A percentile compares a stretch with the other conserved stretches of the same genome.
Conservation (phyloP, 2,888 invertebrate genomes). For the Apodemia hepburni region DNA sequence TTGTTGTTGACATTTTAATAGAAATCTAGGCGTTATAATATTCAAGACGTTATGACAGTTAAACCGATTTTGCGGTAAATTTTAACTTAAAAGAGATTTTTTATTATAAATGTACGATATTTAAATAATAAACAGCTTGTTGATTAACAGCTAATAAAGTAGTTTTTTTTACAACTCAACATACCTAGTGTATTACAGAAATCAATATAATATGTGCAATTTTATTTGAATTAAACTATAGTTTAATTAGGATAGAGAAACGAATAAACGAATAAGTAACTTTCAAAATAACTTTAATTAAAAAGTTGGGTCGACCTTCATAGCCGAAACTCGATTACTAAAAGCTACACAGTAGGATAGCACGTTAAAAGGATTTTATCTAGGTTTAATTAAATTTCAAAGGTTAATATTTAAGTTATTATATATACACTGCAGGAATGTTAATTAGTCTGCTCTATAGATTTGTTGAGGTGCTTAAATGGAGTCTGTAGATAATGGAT, state of each 20-base stretch:
- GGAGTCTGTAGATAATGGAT: too few relatives aligned
- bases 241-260: background rate
- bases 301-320: constrained; percentile 22
- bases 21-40: too few relatives aligned
- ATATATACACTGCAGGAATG: background rate
- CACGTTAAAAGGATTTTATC: constrained; percentile 2
- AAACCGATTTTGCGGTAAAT: too few relatives aligned
- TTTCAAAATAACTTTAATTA: constrained; percentile 18
- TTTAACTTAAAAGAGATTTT: too few relatives aligned
- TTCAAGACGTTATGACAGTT: too few relatives aligned
- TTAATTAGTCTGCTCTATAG: background rate
- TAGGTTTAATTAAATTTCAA: constrained; percentile 3
- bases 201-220: background rate
- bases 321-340: constrained; percentile 23
- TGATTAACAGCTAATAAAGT: too few relatives aligned
- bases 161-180: too few relatives aligned
- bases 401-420: constrained; percentile 7
- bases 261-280: background rate
- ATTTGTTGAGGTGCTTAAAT: background rate
- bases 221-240: background rate
- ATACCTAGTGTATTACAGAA: too few relatives aligned
- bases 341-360: constrained; percentile 10
- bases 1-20: too few relatives aligned
- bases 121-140: too few relatives aligned
- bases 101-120: too few relatives aligned